These are phyloP conservation scores for Chymomyza amoena DNA, from an alignment of 2,888 invertebrate genomes.

Conservation along the genomic window DNA sequence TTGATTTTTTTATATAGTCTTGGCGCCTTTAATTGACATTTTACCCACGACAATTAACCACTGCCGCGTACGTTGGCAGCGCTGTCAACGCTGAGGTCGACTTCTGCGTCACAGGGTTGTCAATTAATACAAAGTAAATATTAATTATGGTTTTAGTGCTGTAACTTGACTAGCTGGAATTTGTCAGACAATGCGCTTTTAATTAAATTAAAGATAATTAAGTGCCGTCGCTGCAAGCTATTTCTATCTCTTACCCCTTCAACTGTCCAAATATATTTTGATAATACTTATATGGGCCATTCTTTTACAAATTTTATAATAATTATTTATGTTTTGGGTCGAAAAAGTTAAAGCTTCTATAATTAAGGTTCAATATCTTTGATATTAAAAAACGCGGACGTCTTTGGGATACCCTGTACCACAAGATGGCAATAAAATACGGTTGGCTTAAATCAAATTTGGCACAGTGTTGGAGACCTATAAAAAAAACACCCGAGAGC, in stretches of 20 bases:
- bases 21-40: slow-evolving; percentile 33
- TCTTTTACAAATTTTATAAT: too few relatives aligned
- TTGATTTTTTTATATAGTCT: background rate
- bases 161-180: background rate
- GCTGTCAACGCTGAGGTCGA: background rate
- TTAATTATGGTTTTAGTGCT: slow-evolving; percentile 18
- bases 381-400: too few relatives aligned
- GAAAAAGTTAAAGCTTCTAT: too few relatives aligned
- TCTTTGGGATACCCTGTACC: too few relatives aligned
- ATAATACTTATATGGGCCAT: too few relatives aligned
- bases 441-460: too few relatives aligned
- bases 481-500: too few relatives aligned
- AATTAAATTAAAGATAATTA: background rate
- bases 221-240: background rate
- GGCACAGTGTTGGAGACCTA: too few relatives aligned
- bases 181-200: background rate
- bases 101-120: background rate
- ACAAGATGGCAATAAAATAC: too few relatives aligned
- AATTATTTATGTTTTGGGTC: too few relatives aligned
- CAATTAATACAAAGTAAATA: slow-evolving; percentile 2
- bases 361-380: too few relatives aligned
- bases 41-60: slow-evolving; percentile 9
- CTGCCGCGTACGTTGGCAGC: background rate
- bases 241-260: background rate
- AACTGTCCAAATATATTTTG: too few relatives aligned